Conservation (phyloP, 2,797 vertebrate genomes). For the Poeciliopsis gracilis region DNA sequence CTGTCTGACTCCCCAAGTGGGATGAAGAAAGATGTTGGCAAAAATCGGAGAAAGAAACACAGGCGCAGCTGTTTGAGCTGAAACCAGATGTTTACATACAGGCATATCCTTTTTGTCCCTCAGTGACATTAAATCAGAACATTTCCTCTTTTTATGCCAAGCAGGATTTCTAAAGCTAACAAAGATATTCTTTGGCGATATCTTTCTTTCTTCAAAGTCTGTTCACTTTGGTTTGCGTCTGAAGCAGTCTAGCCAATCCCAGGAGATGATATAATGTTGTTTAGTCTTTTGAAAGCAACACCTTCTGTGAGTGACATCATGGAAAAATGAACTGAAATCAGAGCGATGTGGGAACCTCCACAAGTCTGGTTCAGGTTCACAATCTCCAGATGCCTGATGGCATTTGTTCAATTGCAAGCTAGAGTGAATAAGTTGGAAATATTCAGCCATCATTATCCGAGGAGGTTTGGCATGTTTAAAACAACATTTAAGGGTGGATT, state of each 20-base stretch:
- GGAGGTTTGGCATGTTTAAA: neutral
- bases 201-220: neutral
- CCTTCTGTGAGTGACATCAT: neutral
- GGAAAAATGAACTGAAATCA: neutral
- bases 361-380: neutral
- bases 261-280: neutral
- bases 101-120: neutral
- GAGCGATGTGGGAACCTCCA: neutral
- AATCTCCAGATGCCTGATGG: neutral
- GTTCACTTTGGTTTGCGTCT: neutral
- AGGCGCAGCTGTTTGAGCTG: neutral
- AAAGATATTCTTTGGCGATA: neutral
- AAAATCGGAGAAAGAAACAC: neutral
- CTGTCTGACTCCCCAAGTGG: neutral
- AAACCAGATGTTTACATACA: slow-evolving; percentile 4
- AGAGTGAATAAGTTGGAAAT: neutral
- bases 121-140: neutral
- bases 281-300: neutral
- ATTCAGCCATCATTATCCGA: neutral
- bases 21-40: slow-evolving; percentile 1
- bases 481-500: too few relatives aligned
- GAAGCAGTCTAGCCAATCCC: neutral
- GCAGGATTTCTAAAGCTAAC: neutral
- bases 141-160: neutral
- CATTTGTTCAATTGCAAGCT: neutral